Evolutionary conservation across 2,888 invertebrate species (phyloP), one percentile per base, ranked within the genome.

Genomic region (Apotomis turbidana): DNA sequence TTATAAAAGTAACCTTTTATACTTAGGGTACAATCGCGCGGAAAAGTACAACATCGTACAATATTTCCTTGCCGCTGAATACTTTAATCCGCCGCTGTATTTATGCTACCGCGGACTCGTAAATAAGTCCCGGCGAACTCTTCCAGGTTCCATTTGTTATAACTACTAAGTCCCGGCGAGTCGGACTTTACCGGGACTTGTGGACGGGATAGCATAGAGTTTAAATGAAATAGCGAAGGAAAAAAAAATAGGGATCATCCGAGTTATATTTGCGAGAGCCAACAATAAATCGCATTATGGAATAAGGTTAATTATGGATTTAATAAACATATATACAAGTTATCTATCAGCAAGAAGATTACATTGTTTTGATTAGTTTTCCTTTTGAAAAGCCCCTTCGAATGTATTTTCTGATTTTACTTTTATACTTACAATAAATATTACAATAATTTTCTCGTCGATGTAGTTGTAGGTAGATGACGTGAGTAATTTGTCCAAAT

Each of bases 81-180:
- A 87, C 87, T 89, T 88, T 88, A 88, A 89, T 89, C 87, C 84
- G 76, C 79, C 78, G 79, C 78, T 85, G 83, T 89, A 86, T 89
- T 89, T 89, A 90, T 87, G 84, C 81, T 80, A 83, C 80, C 80
- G 84, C 78, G 80, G 80, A 80, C 83, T 82, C 81, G 84, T 85
- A 88, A 89, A 90, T 88, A 90, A 89, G 83, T 82, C 82, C 78
- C 77, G 78, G 80, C 79, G 78, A 87, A 87, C 85, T 88, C 85
- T 84, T 81, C 82, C 84, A 86, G 85, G 83, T 85, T 85, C 85
- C 88, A 88, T 89, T 88, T 86, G 86, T 89, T 90, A 87, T 85
- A 87, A 87, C 85, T 83, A 83, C 83, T 84, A 85, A 90, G 87
- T 87, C 87, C 77, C 79, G 46, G 68, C 75, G 80, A 83, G 82